Evolutionary conservation across 2,888 invertebrate species (phyloP), one percentile per base, ranked within the genome.

Genomic region (Chrysotoxum bicinctum): DNA sequence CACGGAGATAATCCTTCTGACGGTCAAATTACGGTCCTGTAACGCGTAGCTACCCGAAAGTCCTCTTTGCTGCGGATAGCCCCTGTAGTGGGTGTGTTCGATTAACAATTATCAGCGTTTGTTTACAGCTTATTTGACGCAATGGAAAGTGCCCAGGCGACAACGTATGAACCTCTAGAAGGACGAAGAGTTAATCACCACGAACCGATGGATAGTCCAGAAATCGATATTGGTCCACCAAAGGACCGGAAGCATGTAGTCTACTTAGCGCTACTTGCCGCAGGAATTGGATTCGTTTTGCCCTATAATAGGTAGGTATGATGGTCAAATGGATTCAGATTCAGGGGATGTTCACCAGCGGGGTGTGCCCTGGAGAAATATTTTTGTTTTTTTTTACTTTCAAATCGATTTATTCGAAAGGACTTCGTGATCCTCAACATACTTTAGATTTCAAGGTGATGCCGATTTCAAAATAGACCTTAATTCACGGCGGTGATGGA

Each of bases 201-300:
- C 80, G 90, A 90, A 77, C 90, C 90, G 43, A 90, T 91, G 87
- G 92, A 92, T 76, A 92, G 92, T 88, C 92, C 92, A 37, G 92
- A 92, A 87, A 89, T 89, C 54, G 91, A 91, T 87, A 87, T 90
- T 54, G 90, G 90, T 50, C 90, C 92, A 4, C 92, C 92, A 54
- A 91, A 91, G 88, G 92, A 92, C 89, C 91, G 90, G 10, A 89
- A 90, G 73, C 91, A 91, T 82, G 89, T 90, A 43, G 92, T 92
- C 19, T 92, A 92, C 81, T 87, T 92, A 87, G 91, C 92, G 12
- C 88, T 98, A 84, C 94, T 97, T 70, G 93, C 97, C 75, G 97
- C 97, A 32, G 98, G 98, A 16, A 95, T 96, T 87, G 98, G 98
- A 52, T 98, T 98, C 90, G 93, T 98, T 64, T 93, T 98, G 84